Percentiles rank a stretch among this genome's conserved stretches.
phyloP scores from a whole-genome alignment of 2,797 vertebrate genomes.

The Enteromius viviparus region DNA sequence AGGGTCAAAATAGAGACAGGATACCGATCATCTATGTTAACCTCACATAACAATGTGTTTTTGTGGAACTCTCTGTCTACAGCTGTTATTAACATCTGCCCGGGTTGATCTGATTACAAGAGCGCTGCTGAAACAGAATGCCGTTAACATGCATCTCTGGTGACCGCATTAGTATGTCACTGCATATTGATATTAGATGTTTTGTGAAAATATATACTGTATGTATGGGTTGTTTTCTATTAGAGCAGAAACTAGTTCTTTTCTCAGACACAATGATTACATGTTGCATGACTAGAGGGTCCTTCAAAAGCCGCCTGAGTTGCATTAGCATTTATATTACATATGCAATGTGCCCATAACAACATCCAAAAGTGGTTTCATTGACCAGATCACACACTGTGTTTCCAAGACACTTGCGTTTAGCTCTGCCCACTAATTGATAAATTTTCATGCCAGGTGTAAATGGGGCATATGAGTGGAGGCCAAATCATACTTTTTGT shows the following conservation, averaged over 20 bases:
- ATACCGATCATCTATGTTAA: background rate
- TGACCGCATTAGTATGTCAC: background rate
- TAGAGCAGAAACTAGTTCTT: background rate
- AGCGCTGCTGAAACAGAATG: background rate
- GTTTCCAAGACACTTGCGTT: background rate
- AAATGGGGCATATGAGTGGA: background rate
- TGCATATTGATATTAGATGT: background rate
- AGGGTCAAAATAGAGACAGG: background rate
- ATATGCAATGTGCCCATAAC: background rate
- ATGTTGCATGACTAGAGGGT: background rate
- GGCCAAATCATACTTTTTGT: background rate
- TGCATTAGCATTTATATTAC: slow-evolving; percentile 24
- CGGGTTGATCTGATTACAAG: background rate
- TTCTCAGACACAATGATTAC: background rate
- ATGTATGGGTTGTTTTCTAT: slow-evolving; percentile 4
- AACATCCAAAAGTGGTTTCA: background rate
- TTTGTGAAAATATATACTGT: background rate
- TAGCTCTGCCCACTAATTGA: background rate
- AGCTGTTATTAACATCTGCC: slow-evolving; percentile 10
- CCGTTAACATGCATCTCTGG: background rate
- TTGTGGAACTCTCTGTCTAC: background rate
- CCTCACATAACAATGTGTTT: background rate
- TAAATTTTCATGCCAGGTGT: background rate
- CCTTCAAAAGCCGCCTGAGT: background rate
- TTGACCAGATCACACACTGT: background rate